phyloP scores from a whole-genome alignment of 2,888 invertebrate genomes.

The Amitus sp. region DNA sequence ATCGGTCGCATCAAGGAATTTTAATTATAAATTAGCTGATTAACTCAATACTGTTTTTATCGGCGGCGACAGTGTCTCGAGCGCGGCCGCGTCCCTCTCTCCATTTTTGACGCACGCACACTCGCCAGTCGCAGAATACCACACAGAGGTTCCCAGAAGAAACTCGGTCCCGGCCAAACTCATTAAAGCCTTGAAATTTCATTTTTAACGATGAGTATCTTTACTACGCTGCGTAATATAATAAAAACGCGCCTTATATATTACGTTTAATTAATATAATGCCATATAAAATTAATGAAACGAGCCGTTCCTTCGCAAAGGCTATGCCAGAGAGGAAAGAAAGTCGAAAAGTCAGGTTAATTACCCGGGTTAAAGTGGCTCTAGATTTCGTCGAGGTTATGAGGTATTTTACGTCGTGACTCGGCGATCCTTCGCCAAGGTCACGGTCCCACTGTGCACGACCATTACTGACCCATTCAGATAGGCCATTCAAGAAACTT shows the following conservation, averaged over 20 bases:
- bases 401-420: slow-evolving; percentile 4
- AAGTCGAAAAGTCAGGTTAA: not conserved
- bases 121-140: slow-evolving; percentile 37
- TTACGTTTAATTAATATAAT: slow-evolving; percentile 1
- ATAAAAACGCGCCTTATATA: not conserved
- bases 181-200: slow-evolving; percentile 1
- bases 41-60: slow-evolving; percentile 66
- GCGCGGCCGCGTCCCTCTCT: slow-evolving; percentile 41
- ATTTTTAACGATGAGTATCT: not conserved
- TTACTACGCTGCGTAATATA: not conserved
- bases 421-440: slow-evolving; percentile 1
- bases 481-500: slow-evolving; percentile 6
- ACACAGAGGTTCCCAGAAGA: slow-evolving; percentile 36
- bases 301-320: not conserved
- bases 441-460: slow-evolving; percentile 10
- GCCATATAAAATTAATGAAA: not conserved
- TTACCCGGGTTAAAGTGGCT: not conserved
- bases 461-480: slow-evolving; percentile 3
- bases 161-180: not conserved
- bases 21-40: slow-evolving; percentile 67
- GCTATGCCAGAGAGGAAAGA: not conserved
- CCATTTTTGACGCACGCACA: slow-evolving; percentile 33
- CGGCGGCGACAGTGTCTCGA: slow-evolving; percentile 53
- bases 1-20: slow-evolving; percentile 59
- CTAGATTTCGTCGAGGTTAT: slow-evolving; percentile 1